Conservation (phyloP, 2,113 vertebrate genomes). For the Halichoeres trimaculatus region DNA sequence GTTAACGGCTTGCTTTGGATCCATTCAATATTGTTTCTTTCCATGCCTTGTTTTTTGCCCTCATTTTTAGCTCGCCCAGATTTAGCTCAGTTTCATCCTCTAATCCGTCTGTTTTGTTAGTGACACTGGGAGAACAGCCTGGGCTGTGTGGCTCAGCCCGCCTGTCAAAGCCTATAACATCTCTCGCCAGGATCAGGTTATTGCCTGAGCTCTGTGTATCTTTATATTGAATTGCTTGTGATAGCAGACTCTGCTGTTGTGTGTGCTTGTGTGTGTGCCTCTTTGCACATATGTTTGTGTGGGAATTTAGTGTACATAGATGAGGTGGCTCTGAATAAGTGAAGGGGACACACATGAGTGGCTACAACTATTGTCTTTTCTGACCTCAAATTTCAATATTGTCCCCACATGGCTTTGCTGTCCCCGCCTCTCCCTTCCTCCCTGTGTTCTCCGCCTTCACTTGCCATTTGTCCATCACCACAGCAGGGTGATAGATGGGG, state of each 20-base stretch:
- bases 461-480: conserved; percentile 67
- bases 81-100: conserved; percentile 77
- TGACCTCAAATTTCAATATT: conserved; percentile 79
- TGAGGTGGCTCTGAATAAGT: conserved; percentile 65
- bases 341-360: conserved; percentile 67
- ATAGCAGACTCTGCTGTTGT: conserved; percentile 40
- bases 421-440: conserved; percentile 1
- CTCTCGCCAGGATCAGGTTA: conserved; percentile 75
- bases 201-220: conserved; percentile 71
- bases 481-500: conserved; percentile 74
- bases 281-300: conserved; percentile 36
- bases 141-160: conserved; percentile 65
- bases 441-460: conserved; percentile 17
- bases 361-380: conserved; percentile 72
- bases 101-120: conserved; percentile 82
- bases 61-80: conserved; percentile 68
- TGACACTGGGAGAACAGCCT: conserved; percentile 75
- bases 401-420: conserved; percentile 28
- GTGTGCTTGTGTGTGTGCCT: conserved; percentile 9
- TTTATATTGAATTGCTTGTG: conserved; percentile 74
- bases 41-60: conserved; percentile 64
- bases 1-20: conserved; percentile 64
- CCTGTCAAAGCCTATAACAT: conserved; percentile 77
- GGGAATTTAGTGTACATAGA: conserved; percentile 45
- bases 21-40: conserved; percentile 67